Conservation (phyloP, 2,888 invertebrate genomes). For the Nephrotoma guestfalica region DNA sequence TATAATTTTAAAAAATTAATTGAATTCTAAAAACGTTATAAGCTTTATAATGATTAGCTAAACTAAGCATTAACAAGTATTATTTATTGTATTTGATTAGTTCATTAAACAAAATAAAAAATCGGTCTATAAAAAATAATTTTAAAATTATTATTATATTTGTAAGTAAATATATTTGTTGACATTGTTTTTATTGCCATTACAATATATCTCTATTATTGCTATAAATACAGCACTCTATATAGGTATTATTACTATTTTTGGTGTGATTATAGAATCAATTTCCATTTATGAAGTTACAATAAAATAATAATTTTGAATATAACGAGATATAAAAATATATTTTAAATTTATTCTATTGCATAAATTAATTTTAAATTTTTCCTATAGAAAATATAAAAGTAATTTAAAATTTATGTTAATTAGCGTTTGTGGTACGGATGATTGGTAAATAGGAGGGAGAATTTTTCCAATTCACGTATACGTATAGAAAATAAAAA, state of each 20-base stretch:
- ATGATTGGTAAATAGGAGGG: background rate
- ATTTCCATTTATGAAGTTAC: background rate
- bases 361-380: background rate
- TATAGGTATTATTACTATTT: background rate
- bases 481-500: no score
- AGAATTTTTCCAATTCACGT: background rate
- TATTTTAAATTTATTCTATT: background rate
- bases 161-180: no score
- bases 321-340: background rate
- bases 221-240: background rate
- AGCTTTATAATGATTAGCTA: no score
- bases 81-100: background rate
- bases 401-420: background rate
- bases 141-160: background rate
- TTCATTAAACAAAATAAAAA: background rate
- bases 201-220: background rate
- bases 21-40: no score
- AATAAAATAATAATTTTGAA: background rate
- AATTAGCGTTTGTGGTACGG: background rate
- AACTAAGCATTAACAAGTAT: no score
- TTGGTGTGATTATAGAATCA: background rate
- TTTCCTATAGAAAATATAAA: background rate
- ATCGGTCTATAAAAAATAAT: background rate
- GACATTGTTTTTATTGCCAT: background rate
- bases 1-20: no score